phyloP scores from a whole-genome alignment of 1,140 invertebrate genomes.

The Trachelipus rathkii region DNA sequence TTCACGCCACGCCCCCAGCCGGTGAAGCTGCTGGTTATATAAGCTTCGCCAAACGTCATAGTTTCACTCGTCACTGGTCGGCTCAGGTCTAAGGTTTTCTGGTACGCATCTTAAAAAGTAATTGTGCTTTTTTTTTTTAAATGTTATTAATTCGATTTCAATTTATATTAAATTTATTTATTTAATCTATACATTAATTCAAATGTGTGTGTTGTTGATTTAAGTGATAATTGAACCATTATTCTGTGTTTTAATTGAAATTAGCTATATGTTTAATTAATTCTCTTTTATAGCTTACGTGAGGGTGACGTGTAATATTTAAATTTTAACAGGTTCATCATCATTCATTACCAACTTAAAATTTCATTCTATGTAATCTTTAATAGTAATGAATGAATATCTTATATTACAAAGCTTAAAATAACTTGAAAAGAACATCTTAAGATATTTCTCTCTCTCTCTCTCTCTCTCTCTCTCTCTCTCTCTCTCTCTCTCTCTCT shows the following conservation, averaged over 20 bases:
- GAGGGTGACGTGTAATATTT: too few relatives aligned
- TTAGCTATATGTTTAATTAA: neutral
- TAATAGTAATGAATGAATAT: too few relatives aligned
- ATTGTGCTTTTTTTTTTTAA: neutral
- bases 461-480: too few relatives aligned
- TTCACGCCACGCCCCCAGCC: slow-evolving; percentile 1
- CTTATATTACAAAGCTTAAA: too few relatives aligned
- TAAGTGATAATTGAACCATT: neutral
- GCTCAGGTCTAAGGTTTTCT: neutral
- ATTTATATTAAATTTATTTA: neutral
- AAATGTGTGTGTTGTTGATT: neutral
- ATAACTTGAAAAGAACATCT: too few relatives aligned
- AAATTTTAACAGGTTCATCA: too few relatives aligned
- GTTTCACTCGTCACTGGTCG: neutral
- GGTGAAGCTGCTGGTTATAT: neutral
- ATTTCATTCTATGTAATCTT: too few relatives aligned
- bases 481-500: too few relatives aligned
- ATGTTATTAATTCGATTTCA: neutral
- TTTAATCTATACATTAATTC: neutral
- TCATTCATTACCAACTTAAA: too few relatives aligned
- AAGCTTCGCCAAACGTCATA: neutral
- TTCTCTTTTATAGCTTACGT: too few relatives aligned
- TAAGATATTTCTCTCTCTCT: too few relatives aligned
- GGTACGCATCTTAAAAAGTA: neutral
- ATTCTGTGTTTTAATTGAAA: neutral